Conservation (phyloP, 2,113 vertebrate species). For the Echinops telfairi region DNA sequence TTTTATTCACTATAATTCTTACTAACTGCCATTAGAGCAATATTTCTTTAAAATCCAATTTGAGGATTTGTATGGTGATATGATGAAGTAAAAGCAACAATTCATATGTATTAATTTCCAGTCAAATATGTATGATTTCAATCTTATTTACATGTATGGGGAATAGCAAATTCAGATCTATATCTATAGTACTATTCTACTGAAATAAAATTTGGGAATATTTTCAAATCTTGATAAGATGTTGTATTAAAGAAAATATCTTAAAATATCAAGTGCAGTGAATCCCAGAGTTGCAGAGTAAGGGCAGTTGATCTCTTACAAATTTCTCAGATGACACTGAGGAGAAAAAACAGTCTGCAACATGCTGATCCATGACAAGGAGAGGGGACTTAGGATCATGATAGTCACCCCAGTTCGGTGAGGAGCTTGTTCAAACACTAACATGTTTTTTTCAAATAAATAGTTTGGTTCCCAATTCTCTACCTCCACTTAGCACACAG, state of each 20-base stretch:
- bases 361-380: background rate
- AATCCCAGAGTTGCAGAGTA: background rate
- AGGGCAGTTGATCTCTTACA: background rate
- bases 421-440: constrained; percentile 26
- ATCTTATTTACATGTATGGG: background rate
- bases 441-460: background rate
- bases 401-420: background rate
- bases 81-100: constrained; percentile 16
- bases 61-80: background rate
- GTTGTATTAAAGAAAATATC: background rate
- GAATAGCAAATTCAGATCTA: constrained; percentile 29
- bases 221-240: constrained; percentile 12
- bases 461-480: background rate
- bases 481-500: background rate
- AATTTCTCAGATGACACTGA: background rate
- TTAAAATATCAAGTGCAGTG: background rate
- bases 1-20: background rate
- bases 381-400: background rate
- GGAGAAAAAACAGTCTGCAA: background rate
- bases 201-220: constrained; percentile 23
- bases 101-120: constrained; percentile 24
- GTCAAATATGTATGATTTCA: constrained; percentile 12
- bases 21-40: background rate
- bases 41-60: background rate
- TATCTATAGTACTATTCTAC: constrained; percentile 3